A percentile compares a stretch with the other conserved stretches of the same genome.
Evolutionary conservation across 2,797 vertebrate species (phyloP).

Genomic region (Ptychadena robeensis): DNA sequence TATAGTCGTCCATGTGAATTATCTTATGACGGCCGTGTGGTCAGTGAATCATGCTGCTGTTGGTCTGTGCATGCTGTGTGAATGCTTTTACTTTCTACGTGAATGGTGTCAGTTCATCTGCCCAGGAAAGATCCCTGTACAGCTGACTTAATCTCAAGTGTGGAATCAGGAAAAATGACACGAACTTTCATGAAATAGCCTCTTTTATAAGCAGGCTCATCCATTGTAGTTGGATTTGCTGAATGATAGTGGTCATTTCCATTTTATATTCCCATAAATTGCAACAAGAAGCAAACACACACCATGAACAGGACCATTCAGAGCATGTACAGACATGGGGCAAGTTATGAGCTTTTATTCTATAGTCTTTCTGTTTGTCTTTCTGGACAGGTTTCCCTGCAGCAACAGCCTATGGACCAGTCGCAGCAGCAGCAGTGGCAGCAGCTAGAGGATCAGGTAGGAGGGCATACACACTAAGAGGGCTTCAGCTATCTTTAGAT

Average conservation of each 20-base stretch:
- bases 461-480: slow-evolving; percentile 87
- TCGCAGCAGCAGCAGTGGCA: slow-evolving; percentile 92
- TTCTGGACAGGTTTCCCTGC: slow-evolving; percentile 89
- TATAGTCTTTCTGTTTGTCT: slow-evolving; percentile 60
- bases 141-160: not conserved
- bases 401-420: slow-evolving; percentile 94
- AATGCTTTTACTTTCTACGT: not conserved
- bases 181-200: no score
- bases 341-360: slow-evolving; percentile 23
- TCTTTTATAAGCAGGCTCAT: not conserved
- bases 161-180: not conserved
- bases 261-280: not conserved
- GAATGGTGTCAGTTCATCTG: not conserved
- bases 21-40: no score
- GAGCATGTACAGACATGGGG: not conserved
- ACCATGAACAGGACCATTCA: not conserved
- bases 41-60: no score
- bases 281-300: not conserved
- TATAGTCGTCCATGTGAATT: no score
- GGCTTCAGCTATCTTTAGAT: slow-evolving; percentile 82
- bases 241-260: not conserved
- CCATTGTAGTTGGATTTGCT: not conserved
- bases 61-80: no score
- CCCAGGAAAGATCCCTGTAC: not conserved
- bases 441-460: slow-evolving; percentile 99